Evolutionary conservation across 2,888 invertebrate species (phyloP), one percentile per base, ranked within the genome.

Genomic region (Phasia obesa): DNA sequence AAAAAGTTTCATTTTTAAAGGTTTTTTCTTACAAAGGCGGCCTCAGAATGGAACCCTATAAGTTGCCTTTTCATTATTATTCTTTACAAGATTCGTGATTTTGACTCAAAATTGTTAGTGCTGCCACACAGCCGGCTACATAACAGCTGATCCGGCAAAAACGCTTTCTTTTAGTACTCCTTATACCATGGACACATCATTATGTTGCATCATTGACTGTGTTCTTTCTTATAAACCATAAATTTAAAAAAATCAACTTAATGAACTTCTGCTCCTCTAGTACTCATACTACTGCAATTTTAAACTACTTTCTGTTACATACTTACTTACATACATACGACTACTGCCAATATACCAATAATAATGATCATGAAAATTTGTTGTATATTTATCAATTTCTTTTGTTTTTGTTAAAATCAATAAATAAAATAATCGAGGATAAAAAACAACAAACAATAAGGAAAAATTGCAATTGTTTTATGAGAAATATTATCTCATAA

Each of bases 401-500:
- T 65, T 57, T 49, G 59, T 60, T 73, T 25, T 47, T 67, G 25
- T 60, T 62, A 69, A 47, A 73, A 74, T 74, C 79, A 60, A 80
- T 80, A 80, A 74, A 74, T 80, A 75, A 64, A 25, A 21, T 47
- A 51, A 5, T 27, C 17, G 47, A 38, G 23, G 35, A 23, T 23
- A n/a, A 25, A 13, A 23, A 25, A 73, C 35, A 47, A 47, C n/a
- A 73, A 53, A 67, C 53, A 79, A 79, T 67, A 53, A 74, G 35
- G 13, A 64, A 65, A 81, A 75, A 81, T 25, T 70, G 75, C 76
- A 81, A 81, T 81, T 81, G 81, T 81, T 81, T 81, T 76, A 81
- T 70, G 70, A 64, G 70, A 71, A 65, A 71, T 44, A 76, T 76
- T 71, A 69, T 81, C 64, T 80, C 79, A 74, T 60, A 67, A 77